A percentile compares a stretch with the other conserved stretches of the same genome.
phyloP scores from a whole-genome alignment of 1,140 invertebrate species.

The Alviniconcha marisindica region DNA sequence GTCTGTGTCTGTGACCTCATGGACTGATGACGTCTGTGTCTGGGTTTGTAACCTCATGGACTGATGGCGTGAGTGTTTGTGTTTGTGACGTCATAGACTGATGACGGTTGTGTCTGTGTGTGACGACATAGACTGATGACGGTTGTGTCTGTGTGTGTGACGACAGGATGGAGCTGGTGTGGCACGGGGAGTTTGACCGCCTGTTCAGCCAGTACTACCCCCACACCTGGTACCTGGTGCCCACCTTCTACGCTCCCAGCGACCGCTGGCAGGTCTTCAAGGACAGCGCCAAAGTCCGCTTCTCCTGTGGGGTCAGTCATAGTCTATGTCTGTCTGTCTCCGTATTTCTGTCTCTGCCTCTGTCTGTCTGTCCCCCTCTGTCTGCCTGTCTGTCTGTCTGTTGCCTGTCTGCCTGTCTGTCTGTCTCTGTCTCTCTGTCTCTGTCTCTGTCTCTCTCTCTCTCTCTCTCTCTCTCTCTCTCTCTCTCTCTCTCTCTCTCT shows the following conservation, averaged over 20 bases:
- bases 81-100: neutral
- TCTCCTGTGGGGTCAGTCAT: slow-evolving; percentile 72
- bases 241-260: slow-evolving; percentile 65
- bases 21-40: neutral
- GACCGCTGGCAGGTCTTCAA: slow-evolving; percentile 71
- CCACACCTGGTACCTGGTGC: slow-evolving; percentile 70
- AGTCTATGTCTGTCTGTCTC: slow-evolving; percentile 17
- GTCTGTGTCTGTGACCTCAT: no score
- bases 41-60: no score
- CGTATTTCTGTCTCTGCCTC: slow-evolving; percentile 24
- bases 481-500: slow-evolving; percentile 7
- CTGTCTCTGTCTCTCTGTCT: neutral
- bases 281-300: slow-evolving; percentile 76
- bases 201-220: slow-evolving; percentile 71
- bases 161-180: slow-evolving; percentile 75
- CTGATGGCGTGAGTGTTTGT: neutral
- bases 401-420: neutral
- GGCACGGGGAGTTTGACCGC: slow-evolving; percentile 74
- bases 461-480: neutral
- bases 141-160: slow-evolving; percentile 24
- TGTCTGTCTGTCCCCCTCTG: neutral
- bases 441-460: neutral
- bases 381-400: slow-evolving; percentile 24
- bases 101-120: neutral
- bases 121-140: neutral